Base-by-base conservation (phyloP, 2,888 invertebrate species). In the Rhagonycha lutea region DNA sequence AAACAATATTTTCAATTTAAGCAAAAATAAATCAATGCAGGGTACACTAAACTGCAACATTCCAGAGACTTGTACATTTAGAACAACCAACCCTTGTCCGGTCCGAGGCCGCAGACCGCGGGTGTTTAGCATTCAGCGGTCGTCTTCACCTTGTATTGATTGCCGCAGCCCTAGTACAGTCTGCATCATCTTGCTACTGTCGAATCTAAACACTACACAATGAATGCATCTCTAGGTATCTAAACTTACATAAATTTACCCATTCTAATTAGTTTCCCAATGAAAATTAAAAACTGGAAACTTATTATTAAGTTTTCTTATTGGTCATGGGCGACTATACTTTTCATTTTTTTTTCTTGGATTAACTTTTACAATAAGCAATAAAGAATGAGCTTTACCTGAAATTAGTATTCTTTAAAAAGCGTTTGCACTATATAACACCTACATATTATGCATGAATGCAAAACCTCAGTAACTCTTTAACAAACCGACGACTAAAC, bases 71-170 rank as follows among this genome's bases (percentile, higher is more conserved):
- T 79, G 79, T 80, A 80, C 76, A 74, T 78, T 78, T 75, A 75
- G 78, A 76, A 67, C 76, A 78, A 47, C 32, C 32, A 47, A 80
- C 79, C 79, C 80, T 76, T 79, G 79, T 79, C 80, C 79, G 78
- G 79, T 79, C 79, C 80, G 84, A 81, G 84, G 84, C 87, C 87
- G 86, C 83, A 81, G 85, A 81, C 83, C 82, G 84, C 83, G 82
- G 83, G 85, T 87, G 86, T 85, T 91, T 91, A 90, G 91, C 90
- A 91, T 91, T 90, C 91, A 88, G 89, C 82, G 82, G 88, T 88
- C 89, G 90, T 90, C 87, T 89, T 89, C 87, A 89, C 89, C 90
- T 90, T 89, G 91, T 92, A 92, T 92, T 91, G 91, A 92, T 92
- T 91, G 91, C 89, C 88, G 87, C 89, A 89, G 85, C 86, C 84